Evolutionary conservation across 2,113 vertebrate species (phyloP).

Genomic region (Butastur rufipennis): DNA sequence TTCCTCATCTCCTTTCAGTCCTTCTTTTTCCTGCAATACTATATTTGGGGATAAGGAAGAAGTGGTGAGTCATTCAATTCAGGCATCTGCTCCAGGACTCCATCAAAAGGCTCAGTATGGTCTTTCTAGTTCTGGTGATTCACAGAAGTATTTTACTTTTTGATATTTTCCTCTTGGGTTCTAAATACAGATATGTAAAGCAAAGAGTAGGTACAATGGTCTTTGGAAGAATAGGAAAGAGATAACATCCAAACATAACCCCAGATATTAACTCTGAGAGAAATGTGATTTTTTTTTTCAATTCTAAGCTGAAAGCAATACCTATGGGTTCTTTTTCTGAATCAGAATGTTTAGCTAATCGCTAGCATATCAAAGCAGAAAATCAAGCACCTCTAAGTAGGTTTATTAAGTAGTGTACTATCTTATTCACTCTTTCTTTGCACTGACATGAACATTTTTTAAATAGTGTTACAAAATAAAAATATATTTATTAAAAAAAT

Average conservation of each 20-base stretch:
- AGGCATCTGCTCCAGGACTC: not conserved
- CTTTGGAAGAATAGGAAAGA: not conserved
- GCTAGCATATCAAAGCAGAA: not conserved
- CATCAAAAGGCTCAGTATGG: not conserved
- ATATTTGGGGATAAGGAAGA: not conserved
- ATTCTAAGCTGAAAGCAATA: not conserved
- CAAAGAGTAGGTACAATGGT: not conserved
- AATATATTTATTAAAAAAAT: not conserved
- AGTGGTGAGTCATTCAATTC: not conserved
- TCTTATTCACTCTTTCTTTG: not conserved
- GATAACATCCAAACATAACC: not conserved
- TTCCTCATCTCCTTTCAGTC: not conserved
- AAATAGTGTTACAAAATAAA: not conserved
- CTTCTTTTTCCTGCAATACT: not conserved
- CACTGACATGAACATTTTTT: not conserved
- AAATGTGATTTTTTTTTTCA: not conserved
- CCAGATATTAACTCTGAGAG: not conserved
- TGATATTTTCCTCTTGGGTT: not conserved
- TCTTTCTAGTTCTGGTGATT: not conserved
- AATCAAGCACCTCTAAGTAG: not conserved
- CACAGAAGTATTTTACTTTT: not conserved
- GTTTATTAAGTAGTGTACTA: not conserved
- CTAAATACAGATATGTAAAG: not conserved
- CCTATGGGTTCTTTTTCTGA: not conserved
- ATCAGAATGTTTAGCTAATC: not conserved